A percentile compares a stretch with the other conserved stretches of the same genome.
These are phyloP conservation scores for Embiotoca jacksoni DNA, from an alignment of 2,113 vertebrate genomes.

Conservation along the genomic window DNA sequence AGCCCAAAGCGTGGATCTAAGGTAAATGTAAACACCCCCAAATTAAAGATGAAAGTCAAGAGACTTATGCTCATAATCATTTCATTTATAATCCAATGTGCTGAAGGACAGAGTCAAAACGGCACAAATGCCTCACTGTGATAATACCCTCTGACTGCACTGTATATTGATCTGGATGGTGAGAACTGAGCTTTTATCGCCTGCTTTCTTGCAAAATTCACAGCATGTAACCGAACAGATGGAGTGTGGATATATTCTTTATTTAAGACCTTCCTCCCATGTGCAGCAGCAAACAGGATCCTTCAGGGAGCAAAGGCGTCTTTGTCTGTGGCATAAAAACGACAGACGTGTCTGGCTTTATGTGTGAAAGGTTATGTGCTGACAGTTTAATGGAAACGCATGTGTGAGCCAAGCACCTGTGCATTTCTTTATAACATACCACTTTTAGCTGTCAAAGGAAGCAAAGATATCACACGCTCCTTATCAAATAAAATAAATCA, in stretches of 20 bases:
- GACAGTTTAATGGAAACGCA: conserved; percentile 54
- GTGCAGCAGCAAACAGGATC: conserved; percentile 11
- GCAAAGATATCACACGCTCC: conserved; percentile 47
- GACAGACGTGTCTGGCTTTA: conserved; percentile 45
- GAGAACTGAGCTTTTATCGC: conserved; percentile 12
- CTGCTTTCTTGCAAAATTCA: conserved; percentile 26
- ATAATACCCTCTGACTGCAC: conserved; percentile 9
- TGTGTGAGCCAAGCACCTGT: conserved; percentile 26
- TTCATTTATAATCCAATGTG: conserved; percentile 10
- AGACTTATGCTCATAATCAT: conserved; percentile 15
- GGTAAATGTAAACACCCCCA: background rate
- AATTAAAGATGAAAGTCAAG: conserved; percentile 3
- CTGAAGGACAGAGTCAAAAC: conserved; percentile 17
- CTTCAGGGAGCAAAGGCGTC: conserved; percentile 25
- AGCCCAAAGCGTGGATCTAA: background rate
- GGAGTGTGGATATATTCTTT: conserved; percentile 24
- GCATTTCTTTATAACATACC: conserved; percentile 28
- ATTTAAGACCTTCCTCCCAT: conserved; percentile 10
- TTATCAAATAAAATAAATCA: conserved; percentile 53
- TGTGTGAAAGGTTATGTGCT: conserved; percentile 61
- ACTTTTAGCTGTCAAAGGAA: conserved; percentile 48
- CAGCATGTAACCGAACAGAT: conserved; percentile 8
- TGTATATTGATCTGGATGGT: conserved; percentile 36
- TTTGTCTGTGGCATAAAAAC: conserved; percentile 57
- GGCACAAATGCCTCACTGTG: conserved; percentile 5